Conservation (phyloP, 2,888 invertebrate genomes). For the Drosophila meridiana region DNA sequence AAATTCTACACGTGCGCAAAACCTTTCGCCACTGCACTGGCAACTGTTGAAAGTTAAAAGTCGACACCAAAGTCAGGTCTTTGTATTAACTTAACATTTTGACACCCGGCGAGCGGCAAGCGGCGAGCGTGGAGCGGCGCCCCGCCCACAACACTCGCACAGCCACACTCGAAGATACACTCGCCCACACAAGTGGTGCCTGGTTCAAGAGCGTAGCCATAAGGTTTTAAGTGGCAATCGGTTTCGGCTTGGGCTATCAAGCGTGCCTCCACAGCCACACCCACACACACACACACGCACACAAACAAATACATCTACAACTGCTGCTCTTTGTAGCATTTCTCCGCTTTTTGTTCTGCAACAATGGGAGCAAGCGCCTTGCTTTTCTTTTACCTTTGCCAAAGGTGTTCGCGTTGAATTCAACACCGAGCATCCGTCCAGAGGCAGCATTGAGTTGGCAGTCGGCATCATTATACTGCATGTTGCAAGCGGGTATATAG, state of each 20-base stretch:
- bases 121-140: too few relatives aligned
- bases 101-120: slow-evolving; percentile 61
- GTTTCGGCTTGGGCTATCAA: slow-evolving; percentile 74
- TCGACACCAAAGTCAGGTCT: slow-evolving; percentile 68
- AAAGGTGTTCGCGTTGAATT: slow-evolving; percentile 62
- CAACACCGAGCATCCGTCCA: slow-evolving; percentile 42
- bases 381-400: slow-evolving; percentile 39
- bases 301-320: slow-evolving; percentile 12
- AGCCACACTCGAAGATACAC: slow-evolving; percentile 10
- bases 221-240: slow-evolving; percentile 77
- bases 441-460: slow-evolving; percentile 34
- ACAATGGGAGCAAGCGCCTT: slow-evolving; percentile 40
- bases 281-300: neutral
- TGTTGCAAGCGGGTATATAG: neutral
- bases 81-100: slow-evolving; percentile 78
- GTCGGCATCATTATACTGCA: slow-evolving; percentile 40
- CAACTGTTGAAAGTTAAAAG: slow-evolving; percentile 69
- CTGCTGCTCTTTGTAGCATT: slow-evolving; percentile 59
- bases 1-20: slow-evolving; percentile 67
- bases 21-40: slow-evolving; percentile 37
- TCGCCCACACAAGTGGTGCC: slow-evolving; percentile 39
- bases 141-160: slow-evolving; percentile 10
- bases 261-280: slow-evolving; percentile 46
- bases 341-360: slow-evolving; percentile 55
- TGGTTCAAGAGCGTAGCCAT: slow-evolving; percentile 66